Evolutionary conservation across 2,797 vertebrate species (phyloP).

Genomic region (Fringilla coelebs): DNA sequence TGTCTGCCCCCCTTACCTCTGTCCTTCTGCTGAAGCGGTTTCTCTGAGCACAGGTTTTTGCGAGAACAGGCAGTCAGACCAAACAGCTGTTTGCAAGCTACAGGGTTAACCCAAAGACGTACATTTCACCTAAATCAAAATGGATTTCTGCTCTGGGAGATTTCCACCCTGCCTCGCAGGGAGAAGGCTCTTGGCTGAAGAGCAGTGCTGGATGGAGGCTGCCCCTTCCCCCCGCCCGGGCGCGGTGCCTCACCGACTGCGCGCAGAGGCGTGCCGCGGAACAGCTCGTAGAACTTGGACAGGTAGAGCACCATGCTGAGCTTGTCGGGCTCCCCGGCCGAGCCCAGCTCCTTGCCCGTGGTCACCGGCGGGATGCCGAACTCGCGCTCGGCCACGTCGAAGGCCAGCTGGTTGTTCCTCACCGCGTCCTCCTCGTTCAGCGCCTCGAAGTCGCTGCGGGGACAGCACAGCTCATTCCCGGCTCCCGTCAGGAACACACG

Average conservation of each 20-base stretch:
- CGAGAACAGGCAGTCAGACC: background rate
- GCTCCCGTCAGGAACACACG: fast-evolving
- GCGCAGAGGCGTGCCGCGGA: conserved; percentile 85
- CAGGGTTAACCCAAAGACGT: background rate
- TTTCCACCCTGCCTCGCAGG: background rate
- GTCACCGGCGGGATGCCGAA: conserved; percentile 88
- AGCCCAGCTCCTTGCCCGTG: conserved; percentile 83
- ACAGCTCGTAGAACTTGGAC: conserved; percentile 95
- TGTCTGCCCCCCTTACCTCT: background rate
- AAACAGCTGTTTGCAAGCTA: background rate
- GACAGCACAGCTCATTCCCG: background rate
- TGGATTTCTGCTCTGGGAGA: background rate
- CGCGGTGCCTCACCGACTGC: conserved; percentile 78
- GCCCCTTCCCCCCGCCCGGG: background rate
- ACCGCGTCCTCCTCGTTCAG: conserved; percentile 84
- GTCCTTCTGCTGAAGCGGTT: background rate
- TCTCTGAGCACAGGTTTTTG: background rate
- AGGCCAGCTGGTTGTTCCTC: conserved; percentile 89
- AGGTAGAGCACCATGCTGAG: conserved; percentile 89
- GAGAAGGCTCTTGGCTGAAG: background rate
- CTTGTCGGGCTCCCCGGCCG: conserved; percentile 82
- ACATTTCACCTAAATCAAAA: background rate
- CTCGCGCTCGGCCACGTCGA: conserved; percentile 88
- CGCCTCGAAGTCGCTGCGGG: conserved; percentile 86
- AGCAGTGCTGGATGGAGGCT: background rate